Evolutionary conservation across 2,888 invertebrate genomes (phyloP).

Genomic region (Cacoxenus indagator): DNA sequence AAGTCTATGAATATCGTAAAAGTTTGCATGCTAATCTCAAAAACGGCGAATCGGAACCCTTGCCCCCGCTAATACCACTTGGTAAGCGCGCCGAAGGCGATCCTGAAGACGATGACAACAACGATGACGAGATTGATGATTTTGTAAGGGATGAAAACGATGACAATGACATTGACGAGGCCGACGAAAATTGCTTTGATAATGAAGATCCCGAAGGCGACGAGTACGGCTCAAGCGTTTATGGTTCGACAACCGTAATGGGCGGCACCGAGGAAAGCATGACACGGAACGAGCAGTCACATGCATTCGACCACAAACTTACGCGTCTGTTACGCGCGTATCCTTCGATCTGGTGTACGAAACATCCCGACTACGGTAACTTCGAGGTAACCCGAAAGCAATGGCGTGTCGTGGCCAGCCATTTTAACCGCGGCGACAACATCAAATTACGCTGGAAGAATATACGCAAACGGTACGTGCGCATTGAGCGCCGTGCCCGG

Average conservation of each 20-base stretch:
- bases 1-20: constrained; percentile 66
- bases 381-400: constrained; percentile 61
- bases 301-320: constrained; percentile 62
- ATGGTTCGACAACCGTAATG: constrained; percentile 35
- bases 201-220: constrained; percentile 37
- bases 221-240: constrained; percentile 47
- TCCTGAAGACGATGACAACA: constrained; percentile 43
- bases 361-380: constrained; percentile 65
- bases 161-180: constrained; percentile 38
- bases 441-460: constrained; percentile 66
- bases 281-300: constrained; percentile 62
- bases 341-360: constrained; percentile 66
- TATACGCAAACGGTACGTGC: constrained; percentile 62
- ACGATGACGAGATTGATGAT: constrained; percentile 34
- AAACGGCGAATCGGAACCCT: constrained; percentile 52
- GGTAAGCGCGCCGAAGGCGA: constrained; percentile 53
- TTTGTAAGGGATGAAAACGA: constrained; percentile 29
- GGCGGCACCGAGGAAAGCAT: constrained; percentile 62
- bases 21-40: constrained; percentile 64
- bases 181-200: constrained; percentile 31
- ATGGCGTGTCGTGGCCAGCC: constrained; percentile 62
- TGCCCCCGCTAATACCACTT: constrained; percentile 57
- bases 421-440: constrained; percentile 59
- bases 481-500: constrained; percentile 53
- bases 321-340: constrained; percentile 60